Evolutionary conservation across 2,113 vertebrate genomes (phyloP), one percentile per base, ranked within the genome.

Genomic region (Pyrgilauda ruficollis): DNA sequence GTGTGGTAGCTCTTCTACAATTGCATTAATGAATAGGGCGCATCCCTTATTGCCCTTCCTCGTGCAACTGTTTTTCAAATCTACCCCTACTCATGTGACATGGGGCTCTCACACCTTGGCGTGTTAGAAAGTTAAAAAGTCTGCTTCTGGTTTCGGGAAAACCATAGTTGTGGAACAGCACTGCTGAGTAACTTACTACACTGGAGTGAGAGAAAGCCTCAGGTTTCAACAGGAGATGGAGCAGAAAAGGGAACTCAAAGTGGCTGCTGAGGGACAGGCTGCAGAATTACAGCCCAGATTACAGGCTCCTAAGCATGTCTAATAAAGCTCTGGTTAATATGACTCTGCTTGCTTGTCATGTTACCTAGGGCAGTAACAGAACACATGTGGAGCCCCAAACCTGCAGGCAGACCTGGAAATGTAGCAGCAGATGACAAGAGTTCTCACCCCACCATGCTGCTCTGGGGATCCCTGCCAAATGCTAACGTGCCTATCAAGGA

Each of bases 401-500:
- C 58, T 69, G 67, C 53, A 92, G 82, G 55, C 30, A 82, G 50
- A 66, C 33, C 46, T 80, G 63, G n/a, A 90, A 43, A 56, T 33
- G 2, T 43, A 72, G 30, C 33, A 73, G 43, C 13, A 56, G 62
- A n/a, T 85, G 66, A 63, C 73, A 19, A 78, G 78, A 79, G 59
- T 30, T 26, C 66, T 87, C 63, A 47, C 37, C 24, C 53, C 26
- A 62, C 59, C 70, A 27, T 8, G 17, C 67, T 86, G 85, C 70
- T 80, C 69, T 73, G 53, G 22, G 41, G 31, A 76, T 41, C 62
- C 50, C 82, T 93, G 93, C 82, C 63, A 77, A 77, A 61, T 55
- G 43, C 7, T 80, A 86, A 76, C 9, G 8, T 7, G 15, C 70
- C 61, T 61, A 39, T 52, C 27, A 72, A 52, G 67, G 52, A 81